phyloP scores from a whole-genome alignment of 2,113 vertebrate species.

The Ellobius talpinus region DNA sequence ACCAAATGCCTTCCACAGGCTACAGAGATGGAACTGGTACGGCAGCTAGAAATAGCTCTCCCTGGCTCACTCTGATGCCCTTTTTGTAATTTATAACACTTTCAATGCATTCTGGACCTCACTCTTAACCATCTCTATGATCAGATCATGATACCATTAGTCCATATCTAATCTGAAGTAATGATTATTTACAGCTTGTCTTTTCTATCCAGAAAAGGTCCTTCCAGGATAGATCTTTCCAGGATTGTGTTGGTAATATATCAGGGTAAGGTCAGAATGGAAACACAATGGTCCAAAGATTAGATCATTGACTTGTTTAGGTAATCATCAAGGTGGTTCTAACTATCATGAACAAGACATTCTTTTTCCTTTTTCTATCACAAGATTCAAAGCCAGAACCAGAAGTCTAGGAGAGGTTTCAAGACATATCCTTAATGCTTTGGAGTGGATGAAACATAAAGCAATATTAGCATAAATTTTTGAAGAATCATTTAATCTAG shows the following conservation, averaged over 20 bases:
- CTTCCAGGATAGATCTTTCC: not conserved
- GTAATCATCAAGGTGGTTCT: slow-evolving; percentile 68
- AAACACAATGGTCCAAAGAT: not conserved
- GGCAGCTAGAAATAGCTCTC: slow-evolving; percentile 83
- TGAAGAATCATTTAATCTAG: slow-evolving; percentile 62
- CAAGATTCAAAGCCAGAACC: not conserved
- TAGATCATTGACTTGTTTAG: slow-evolving; percentile 53
- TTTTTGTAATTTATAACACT: slow-evolving; percentile 82
- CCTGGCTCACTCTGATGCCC: slow-evolving; percentile 82
- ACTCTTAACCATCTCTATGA: slow-evolving; percentile 80
- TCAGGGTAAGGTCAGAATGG: not conserved
- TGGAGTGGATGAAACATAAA: slow-evolving; percentile 60
- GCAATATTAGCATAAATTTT: slow-evolving; percentile 70
- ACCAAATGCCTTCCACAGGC: slow-evolving; percentile 77
- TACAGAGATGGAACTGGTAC: slow-evolving; percentile 68
- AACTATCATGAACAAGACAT: not conserved
- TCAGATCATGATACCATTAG: slow-evolving; percentile 40
- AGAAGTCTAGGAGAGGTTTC: not conserved
- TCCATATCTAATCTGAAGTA: slow-evolving; percentile 67
- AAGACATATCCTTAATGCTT: not conserved
- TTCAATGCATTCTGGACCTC: slow-evolving; percentile 79
- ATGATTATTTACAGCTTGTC: not conserved
- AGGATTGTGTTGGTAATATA: not conserved
- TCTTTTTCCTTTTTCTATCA: not conserved
- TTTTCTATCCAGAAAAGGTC: slow-evolving; percentile 53